These are phyloP conservation scores for Scaptomyza flava DNA, from an alignment of 2,888 invertebrate species.

Conservation along the genomic window DNA sequence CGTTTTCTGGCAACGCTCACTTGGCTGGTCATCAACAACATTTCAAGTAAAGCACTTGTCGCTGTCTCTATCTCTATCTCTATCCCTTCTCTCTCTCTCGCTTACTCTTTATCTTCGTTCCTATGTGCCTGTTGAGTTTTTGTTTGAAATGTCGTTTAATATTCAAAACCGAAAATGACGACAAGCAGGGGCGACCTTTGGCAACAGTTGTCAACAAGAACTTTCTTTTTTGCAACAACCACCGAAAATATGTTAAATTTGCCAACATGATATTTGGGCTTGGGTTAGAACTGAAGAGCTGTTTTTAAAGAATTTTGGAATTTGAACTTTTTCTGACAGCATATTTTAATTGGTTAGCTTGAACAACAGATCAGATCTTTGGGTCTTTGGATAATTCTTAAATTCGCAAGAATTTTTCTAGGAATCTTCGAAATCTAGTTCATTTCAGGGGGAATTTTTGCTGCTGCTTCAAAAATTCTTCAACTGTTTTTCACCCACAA, in stretches of 20 bases:
- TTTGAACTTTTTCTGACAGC: too few species aligned
- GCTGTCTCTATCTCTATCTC: not conserved
- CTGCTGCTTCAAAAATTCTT: not conserved
- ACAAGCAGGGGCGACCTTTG: constrained; percentile 35
- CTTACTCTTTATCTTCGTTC: not conserved
- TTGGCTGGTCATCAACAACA: constrained; percentile 48
- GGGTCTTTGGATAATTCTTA: not conserved
- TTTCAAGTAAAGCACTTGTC: constrained; percentile 27
- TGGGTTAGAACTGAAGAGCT: too few species aligned
- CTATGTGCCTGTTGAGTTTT: not conserved
- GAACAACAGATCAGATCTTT: too few species aligned
- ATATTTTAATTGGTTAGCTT: too few species aligned
- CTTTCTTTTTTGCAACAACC: not conserved
- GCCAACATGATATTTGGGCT: too few species aligned
- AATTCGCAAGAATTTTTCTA: too few species aligned
- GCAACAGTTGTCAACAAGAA: constrained; percentile 1
- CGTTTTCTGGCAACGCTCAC: constrained; percentile 19
- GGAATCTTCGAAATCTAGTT: not conserved
- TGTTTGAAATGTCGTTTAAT: constrained; percentile 47
- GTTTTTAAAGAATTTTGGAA: too few species aligned
- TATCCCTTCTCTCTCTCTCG: not conserved
- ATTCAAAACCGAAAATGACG: constrained; percentile 45
- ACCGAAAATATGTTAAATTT: not conserved
- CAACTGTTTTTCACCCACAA: too few species aligned
- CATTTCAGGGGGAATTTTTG: not conserved